phyloP scores from a whole-genome alignment of 1,140 invertebrate species.

The Daktulosphaira vitifoliae region DNA sequence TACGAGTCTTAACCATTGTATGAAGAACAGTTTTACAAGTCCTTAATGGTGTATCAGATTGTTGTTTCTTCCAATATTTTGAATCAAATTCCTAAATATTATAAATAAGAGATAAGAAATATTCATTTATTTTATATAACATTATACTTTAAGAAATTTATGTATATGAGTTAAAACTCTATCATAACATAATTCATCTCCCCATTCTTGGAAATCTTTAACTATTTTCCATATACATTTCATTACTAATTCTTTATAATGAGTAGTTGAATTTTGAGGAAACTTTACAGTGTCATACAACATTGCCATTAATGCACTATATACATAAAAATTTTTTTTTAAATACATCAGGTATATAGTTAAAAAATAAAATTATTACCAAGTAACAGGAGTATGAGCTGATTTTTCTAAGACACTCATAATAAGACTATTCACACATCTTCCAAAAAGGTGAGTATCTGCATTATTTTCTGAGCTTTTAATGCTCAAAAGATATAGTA shows the following conservation, averaged over 20 bases:
- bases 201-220: conserved; percentile 38
- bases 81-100: conserved; percentile 39
- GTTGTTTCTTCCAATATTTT: conserved; percentile 39
- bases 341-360: background rate
- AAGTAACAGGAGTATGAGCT: conserved; percentile 38
- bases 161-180: conserved; percentile 37
- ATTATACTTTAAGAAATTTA: conserved; percentile 38
- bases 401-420: conserved; percentile 39
- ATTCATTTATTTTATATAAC: background rate
- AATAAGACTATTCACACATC: conserved; percentile 39
- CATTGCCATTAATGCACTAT: conserved; percentile 38
- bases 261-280: conserved; percentile 23
- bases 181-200: conserved; percentile 38
- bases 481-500: conserved; percentile 16
- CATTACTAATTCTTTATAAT: conserved; percentile 39
- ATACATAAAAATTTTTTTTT: background rate
- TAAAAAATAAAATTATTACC: conserved; percentile 35
- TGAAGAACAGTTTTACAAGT: conserved; percentile 41
- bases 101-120: background rate
- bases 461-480: conserved; percentile 18
- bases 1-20: conserved; percentile 39
- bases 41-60: conserved; percentile 38
- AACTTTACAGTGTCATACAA: conserved; percentile 36
- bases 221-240: conserved; percentile 41
- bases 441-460: conserved; percentile 37